Evolutionary conservation across 2,113 vertebrate species (phyloP).

Genomic region (Sinocyclocheilus grahami): DNA sequence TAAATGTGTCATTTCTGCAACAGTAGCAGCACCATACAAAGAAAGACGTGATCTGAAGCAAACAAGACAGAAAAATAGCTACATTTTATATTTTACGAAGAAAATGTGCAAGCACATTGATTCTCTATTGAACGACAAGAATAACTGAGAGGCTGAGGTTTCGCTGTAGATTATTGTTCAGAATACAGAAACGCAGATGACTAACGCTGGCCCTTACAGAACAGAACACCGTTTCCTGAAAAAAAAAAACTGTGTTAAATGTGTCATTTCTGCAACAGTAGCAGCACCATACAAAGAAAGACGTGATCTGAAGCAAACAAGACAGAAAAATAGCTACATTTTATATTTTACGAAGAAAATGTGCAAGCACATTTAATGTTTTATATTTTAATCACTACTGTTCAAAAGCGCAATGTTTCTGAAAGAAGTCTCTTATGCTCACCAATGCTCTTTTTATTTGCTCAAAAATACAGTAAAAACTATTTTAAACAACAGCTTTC

Average conservation of each 20-base stretch:
- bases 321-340: neutral
- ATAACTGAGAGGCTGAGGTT: slow-evolving; percentile 3
- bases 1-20: neutral
- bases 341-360: neutral
- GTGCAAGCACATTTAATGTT: neutral
- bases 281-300: neutral
- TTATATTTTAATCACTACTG: neutral
- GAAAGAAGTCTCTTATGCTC: neutral
- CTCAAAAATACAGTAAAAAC: neutral
- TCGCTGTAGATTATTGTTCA: neutral
- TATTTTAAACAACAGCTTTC: neutral
- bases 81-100: neutral
- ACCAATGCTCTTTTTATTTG: neutral
- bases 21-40: neutral
- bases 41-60: neutral
- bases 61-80: neutral
- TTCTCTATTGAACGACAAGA: neutral
- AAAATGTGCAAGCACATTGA: no score
- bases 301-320: neutral
- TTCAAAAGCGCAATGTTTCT: neutral
- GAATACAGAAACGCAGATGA: neutral
- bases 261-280: neutral
- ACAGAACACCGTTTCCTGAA: neutral
- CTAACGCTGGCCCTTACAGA: slow-evolving; percentile 19
- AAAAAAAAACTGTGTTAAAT: neutral